A percentile compares a stretch with the other conserved stretches of the same genome.
Evolutionary conservation across 1,140 invertebrate species (phyloP).

Genomic region (Alviniconcha marisindica): DNA sequence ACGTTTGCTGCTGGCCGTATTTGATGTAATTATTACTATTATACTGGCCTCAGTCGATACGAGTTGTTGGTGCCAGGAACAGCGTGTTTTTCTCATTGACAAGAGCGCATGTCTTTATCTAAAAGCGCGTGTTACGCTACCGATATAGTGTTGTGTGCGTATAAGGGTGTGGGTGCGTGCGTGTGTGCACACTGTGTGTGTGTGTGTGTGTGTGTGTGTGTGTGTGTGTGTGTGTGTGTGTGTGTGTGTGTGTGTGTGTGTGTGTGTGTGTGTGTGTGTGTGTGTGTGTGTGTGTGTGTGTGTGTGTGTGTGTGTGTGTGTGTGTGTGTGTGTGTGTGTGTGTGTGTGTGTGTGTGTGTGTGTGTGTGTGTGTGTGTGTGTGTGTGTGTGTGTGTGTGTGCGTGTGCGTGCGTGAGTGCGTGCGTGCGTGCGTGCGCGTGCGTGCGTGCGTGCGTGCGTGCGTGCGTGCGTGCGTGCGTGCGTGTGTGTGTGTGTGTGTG

Average conservation of each 20-base stretch:
- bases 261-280: constrained; percentile 17
- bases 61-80: too few species aligned
- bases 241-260: constrained; percentile 11
- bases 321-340: constrained; percentile 16
- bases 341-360: background rate
- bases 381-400: background rate
- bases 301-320: constrained; percentile 16
- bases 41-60: too few species aligned
- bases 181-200: constrained; percentile 5
- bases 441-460: background rate
- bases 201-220: background rate
- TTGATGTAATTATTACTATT: too few species aligned
- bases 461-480: background rate
- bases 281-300: constrained; percentile 16
- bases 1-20: too few species aligned
- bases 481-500: background rate
- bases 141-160: too few species aligned
- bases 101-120: too few species aligned
- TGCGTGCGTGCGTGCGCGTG: background rate
- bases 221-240: background rate
- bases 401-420: constrained; percentile 2
- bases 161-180: too few species aligned
- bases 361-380: background rate
- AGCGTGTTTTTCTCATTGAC: too few species aligned
- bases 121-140: too few species aligned